Base-by-base conservation (phyloP, 2,797 vertebrate species). In the Gymnothorax javanicus region DNA sequence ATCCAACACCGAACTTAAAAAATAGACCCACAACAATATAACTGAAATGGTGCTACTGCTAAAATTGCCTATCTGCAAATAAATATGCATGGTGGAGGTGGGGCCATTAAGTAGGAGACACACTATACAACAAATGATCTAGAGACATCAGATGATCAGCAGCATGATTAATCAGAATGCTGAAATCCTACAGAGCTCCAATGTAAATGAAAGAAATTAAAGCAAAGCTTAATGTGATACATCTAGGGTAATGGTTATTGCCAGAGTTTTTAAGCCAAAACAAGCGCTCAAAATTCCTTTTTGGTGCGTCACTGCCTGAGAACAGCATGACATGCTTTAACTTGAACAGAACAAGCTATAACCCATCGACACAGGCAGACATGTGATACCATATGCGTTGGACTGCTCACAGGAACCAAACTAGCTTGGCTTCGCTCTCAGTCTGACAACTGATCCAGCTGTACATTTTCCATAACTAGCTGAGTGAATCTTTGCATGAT, bases 301-400 rank as follows among this genome's bases (percentile, higher is more conserved):
- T 81, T n/a, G 5, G 77, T 81, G 77, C 50, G 77, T 81, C 77
- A 81, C 8, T 52, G 20, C 77, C 77, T 54, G 52, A 81, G 77
- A 52, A 81, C 77, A 54, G 77, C 52, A 13, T 8, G 7, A 23
- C 77, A 56, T 81, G 77, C 77, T 56, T 81, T 81, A 77, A 52
- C 57, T 9, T 50, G 82, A 57, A 77, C 25, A 69, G 17, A 33
- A 64, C 86, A 77, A 62, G 82, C 82, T 84, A 20, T 12, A 50
- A 69, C 86, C 83, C 43, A 57, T 84, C 86, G 60, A 50, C 57
- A 75, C 62, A 52, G 82, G 73, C 67, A 62, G 58, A 69, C 77
- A 87, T 87, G 83, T 60, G 71, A 69, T 23, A 73, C 69, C 23
- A 8, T 57, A 84, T 82, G 77, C 86, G 77, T 12, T 20, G 82